Evolutionary conservation across 2,797 vertebrate genomes (phyloP), one percentile per base, ranked within the genome.

Genomic region (Poecilia velifera): DNA sequence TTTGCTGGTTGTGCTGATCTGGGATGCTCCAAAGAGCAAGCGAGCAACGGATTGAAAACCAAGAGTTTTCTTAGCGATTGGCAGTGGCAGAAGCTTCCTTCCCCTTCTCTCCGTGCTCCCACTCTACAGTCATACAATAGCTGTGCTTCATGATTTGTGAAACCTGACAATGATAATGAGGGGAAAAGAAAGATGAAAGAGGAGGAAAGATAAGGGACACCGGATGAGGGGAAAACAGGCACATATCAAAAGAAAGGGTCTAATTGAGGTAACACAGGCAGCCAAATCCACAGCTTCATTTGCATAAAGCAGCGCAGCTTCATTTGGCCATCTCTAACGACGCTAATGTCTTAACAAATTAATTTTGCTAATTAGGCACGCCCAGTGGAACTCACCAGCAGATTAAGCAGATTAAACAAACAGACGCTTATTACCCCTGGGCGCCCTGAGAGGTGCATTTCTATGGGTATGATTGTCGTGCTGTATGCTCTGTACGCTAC

Each of bases 321-420:
- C 95, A 96, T 92, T 94, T 94, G 93, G 93, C 97, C 97, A 96
- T 97, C 96, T 97, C 97, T 97, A 96, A 97, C 96, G 93, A 97
- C 96, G 96, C 96, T 99, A 98, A 98, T 97, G 97, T 98, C 97
- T 97, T 96, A 96, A 97, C 96, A 98, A 99, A 98, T 99, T 98
- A 98, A 99, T 99, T 99, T 98, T 95, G 96, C 95, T 97, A 99
- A 99, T 98, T 97, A 98, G 97, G 96, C 97, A 97, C 96, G 97
- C 98, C 97, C 97, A 96, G 96, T 95, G 96, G 97, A 97, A 95
- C 96, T 97, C 96, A 96, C 95, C 95, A 96, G 97, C 95, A 96
- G 96, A 96, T 97, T 98, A 98, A 97, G 97, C 96, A 97, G 97
- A 98, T 98, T 96, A 98, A 97, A 97, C 97, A 98, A 97, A 97